Conservation (phyloP, 1,140 invertebrate genomes). For the Charaxes varanes region DNA sequence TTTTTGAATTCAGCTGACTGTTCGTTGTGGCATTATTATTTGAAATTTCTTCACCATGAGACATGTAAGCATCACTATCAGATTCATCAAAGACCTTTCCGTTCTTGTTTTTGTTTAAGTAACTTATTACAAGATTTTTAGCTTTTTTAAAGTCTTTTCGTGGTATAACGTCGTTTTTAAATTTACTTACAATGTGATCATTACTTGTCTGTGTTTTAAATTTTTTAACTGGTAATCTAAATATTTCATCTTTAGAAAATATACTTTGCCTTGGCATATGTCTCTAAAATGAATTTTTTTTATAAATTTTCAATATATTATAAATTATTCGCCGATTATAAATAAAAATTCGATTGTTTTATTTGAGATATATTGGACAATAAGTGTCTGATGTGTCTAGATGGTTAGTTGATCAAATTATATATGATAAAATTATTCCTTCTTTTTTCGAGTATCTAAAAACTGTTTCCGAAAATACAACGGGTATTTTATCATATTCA, state of each 20-base stretch:
- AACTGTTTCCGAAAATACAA: too few species aligned
- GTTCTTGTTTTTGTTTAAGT: slow-evolving; percentile 29
- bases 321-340: too few species aligned
- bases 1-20: slow-evolving; percentile 1
- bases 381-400: too few species aligned
- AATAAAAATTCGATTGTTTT: too few species aligned
- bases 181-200: slow-evolving; percentile 8
- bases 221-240: slow-evolving; percentile 24
- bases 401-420: too few species aligned
- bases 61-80: background rate
- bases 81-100: slow-evolving; percentile 1
- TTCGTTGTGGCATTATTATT: slow-evolving; percentile 1
- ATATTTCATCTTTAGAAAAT: slow-evolving; percentile 32
- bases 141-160: slow-evolving; percentile 41
- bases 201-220: background rate
- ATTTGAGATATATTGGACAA: too few species aligned
- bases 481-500: too few species aligned
- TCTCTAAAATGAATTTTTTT: slow-evolving; percentile 34
- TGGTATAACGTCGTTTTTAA: slow-evolving; percentile 37
- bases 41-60: background rate
- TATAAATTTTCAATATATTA: too few species aligned
- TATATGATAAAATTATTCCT: too few species aligned
- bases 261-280: slow-evolving; percentile 27
- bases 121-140: slow-evolving; percentile 30
- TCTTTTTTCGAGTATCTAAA: too few species aligned